Conservation (phyloP, 2,888 invertebrate species). For the Mactromeris polynyma region DNA sequence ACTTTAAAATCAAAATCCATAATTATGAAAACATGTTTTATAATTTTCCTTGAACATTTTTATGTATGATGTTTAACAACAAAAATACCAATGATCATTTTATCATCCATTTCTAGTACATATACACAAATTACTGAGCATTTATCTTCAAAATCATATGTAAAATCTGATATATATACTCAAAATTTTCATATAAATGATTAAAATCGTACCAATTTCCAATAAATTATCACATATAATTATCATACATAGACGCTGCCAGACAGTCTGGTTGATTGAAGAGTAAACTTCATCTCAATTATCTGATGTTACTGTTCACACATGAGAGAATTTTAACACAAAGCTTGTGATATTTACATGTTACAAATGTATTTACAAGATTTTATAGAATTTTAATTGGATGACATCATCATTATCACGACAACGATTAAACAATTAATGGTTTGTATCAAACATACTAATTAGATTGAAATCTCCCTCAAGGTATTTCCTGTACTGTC, state of each 20-base stretch:
- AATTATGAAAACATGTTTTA: not conserved
- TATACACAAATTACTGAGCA: not conserved
- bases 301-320: not conserved
- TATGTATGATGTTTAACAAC: not conserved
- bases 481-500: not conserved
- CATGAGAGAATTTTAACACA: not conserved
- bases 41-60: not conserved
- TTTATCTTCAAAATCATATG: not conserved
- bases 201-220: not conserved
- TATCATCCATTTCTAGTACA: not conserved
- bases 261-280: not conserved
- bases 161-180: not conserved
- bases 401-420: not conserved
- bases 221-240: constrained; percentile 4
- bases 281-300: not conserved
- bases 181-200: not conserved
- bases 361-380: not conserved
- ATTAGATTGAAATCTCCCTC: not conserved
- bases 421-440: not conserved
- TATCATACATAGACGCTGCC: not conserved
- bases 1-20: constrained; percentile 12
- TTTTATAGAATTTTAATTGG: not conserved
- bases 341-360: not conserved
- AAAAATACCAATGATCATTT: constrained; percentile 10
- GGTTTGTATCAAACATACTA: not conserved